Evolutionary conservation across 2,888 invertebrate genomes (phyloP).

Genomic region (Suillia variegata): DNA sequence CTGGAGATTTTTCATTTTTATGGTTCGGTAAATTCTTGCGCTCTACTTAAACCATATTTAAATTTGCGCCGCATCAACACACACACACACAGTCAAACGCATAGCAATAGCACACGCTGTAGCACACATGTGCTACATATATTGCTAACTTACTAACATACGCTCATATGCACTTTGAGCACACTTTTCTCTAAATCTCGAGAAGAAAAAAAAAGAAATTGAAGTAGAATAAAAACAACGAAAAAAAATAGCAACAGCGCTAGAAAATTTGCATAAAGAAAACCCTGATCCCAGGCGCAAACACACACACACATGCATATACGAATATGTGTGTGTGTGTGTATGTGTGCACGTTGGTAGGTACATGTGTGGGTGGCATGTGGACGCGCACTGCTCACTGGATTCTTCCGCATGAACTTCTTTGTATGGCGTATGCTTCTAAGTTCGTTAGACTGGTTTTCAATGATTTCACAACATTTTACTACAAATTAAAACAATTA

Average conservation of each 20-base stretch:
- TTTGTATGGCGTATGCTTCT: background rate
- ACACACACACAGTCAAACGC: background rate
- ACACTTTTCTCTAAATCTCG: slow-evolving; percentile 29
- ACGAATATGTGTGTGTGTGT: background rate
- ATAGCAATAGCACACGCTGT: too few relatives aligned
- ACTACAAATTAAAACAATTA: too few relatives aligned
- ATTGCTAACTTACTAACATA: background rate
- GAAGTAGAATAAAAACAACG: too few relatives aligned
- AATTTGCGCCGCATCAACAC: slow-evolving; percentile 24
- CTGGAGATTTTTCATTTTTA: slow-evolving; percentile 25
- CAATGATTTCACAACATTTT: too few relatives aligned
- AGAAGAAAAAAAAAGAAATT: background rate
- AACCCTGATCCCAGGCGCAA: background rate
- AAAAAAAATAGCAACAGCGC: too few relatives aligned
- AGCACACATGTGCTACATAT: background rate
- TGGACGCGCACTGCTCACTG: too few relatives aligned
- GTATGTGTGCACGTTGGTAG: background rate
- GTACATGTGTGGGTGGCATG: too few relatives aligned
- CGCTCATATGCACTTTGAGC: slow-evolving; percentile 36
- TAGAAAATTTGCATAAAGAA: slow-evolving; percentile 1
- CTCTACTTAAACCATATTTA: slow-evolving; percentile 40
- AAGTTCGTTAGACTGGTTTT: too few relatives aligned
- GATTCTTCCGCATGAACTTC: background rate
- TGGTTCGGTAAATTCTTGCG: slow-evolving; percentile 39
- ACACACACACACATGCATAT: background rate